Evolutionary conservation across 2,888 invertebrate species (phyloP).

Genomic region (Cremastobaeus sp.): DNA sequence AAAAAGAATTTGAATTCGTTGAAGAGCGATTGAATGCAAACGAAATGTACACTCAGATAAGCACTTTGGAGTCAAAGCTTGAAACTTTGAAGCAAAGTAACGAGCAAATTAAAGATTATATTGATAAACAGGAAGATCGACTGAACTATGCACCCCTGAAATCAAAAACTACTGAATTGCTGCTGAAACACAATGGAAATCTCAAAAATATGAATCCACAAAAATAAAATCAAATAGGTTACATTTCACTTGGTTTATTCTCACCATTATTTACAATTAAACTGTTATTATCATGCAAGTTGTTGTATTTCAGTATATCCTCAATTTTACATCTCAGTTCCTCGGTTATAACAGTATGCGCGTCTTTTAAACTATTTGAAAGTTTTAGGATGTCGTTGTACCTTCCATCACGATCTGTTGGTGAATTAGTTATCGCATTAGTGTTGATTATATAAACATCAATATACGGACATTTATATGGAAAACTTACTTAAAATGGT

Average conservation of each 20-base stretch:
- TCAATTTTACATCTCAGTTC: no score
- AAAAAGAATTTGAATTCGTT: constrained; percentile 80
- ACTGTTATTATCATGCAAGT: neutral
- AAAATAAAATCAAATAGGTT: neutral
- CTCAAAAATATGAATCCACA: constrained; percentile 2
- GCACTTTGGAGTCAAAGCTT: constrained; percentile 84
- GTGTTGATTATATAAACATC: no score
- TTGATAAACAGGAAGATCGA: constrained; percentile 83
- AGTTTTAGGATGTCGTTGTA: no score
- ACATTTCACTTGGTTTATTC: neutral
- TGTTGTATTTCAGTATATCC: neutral
- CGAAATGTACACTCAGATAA: constrained; percentile 85
- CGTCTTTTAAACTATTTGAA: no score
- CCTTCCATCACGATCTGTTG: no score
- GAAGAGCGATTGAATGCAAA: constrained; percentile 83
- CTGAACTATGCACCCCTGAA: constrained; percentile 84
- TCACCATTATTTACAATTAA: neutral
- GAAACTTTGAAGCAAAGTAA: constrained; percentile 85
- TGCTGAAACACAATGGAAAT: constrained; percentile 81
- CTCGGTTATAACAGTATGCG: no score
- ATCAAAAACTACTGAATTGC: constrained; percentile 80
- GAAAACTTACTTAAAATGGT: no score
- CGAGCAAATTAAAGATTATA: constrained; percentile 83
- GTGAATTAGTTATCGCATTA: no score
- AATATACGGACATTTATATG: no score